Evolutionary conservation across 2,797 vertebrate genomes (phyloP), one percentile per base, ranked within the genome.

Genomic region (Echiichthys vipera): DNA sequence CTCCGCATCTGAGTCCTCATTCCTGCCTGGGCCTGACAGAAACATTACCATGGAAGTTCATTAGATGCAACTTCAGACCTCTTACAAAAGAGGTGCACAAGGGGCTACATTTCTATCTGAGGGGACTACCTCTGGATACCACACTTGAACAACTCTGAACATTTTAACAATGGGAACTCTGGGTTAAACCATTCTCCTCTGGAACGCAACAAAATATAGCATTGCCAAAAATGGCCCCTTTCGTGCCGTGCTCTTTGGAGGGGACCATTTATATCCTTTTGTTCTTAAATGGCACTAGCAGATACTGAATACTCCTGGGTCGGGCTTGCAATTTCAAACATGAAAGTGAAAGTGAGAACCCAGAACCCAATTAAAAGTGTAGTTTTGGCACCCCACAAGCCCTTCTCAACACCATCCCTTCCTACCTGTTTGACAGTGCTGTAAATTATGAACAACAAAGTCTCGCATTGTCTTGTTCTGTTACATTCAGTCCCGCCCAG

Each of bases 341-440:
- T 36, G 75, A 56, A 66, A 70, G 49, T 30, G 47, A 74, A n/a
- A 75, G 76, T 7, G 73, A 72, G 72, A 77, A 59, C 37, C 50
- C 43, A 34, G 54, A 88, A n/a, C n/a, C n/a, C n/a, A n/a, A 82
- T 82, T 64, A 80, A 87, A 85, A 83, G 78, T 84, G 82, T 79
- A 49, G 9, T 74, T 70, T 61, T 84, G 82, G 77, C 87, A 62
- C 72, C 62, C 36, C 13, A 61, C 11, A 0, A 65, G 50, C 37
- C 1, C 5, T 27, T 54, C 61, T 56, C 81, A 39, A 75, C 54
- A 27, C 49, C 36, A 59, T 74, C 81, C 63, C 57, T 74, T 49
- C 30, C 32, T 66, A 63, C 69, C 77, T 43, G 62, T 69, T 45
- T 82, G 79, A 77, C 61, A 57, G 25, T 2, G 65, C 24, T 18